Percentiles rank a stretch among this genome's conserved stretches.
These are phyloP conservation scores for Carassius carassius DNA, from an alignment of 2,113 vertebrate species.

Conservation along the genomic window DNA sequence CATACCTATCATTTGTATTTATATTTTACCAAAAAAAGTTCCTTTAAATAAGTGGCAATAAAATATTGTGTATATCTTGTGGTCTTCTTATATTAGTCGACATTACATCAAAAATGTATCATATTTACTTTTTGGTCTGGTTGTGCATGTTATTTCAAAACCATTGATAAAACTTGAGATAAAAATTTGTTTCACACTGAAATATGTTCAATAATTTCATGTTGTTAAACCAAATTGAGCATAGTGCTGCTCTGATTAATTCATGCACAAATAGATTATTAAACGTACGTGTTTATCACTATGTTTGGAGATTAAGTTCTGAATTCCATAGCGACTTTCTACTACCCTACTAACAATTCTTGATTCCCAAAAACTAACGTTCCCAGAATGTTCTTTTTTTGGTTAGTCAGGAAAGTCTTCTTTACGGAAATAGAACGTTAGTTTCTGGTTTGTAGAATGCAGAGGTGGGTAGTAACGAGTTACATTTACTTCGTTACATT, in stretches of 20 bases:
- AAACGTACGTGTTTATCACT: neutral
- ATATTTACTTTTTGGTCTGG: too few species aligned
- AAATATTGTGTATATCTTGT: constrained; percentile 75
- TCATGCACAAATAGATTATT: constrained; percentile 14
- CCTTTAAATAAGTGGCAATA: constrained; percentile 88
- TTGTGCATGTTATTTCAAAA: too few species aligned
- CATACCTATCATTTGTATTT: constrained; percentile 94
- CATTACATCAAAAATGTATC: neutral
- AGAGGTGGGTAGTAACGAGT: too few species aligned
- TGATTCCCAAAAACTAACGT: too few species aligned
- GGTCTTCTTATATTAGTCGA: neutral
- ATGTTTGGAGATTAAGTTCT: constrained; percentile 3
- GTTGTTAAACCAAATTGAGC: neutral
- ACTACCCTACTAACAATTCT: too few species aligned
- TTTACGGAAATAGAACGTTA: too few species aligned
- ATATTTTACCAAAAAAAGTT: constrained; percentile 94
- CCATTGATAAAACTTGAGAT: too few species aligned
- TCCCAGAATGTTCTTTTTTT: too few species aligned
- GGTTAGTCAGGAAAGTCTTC: too few species aligned
- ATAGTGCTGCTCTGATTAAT: neutral
- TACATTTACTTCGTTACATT: too few species aligned
- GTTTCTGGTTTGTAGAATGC: too few species aligned
- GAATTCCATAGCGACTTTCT: neutral
- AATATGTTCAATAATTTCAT: neutral
- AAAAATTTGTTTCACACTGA: neutral